Conservation (phyloP, 2,113 vertebrate genomes). For the Orcinus orca region DNA sequence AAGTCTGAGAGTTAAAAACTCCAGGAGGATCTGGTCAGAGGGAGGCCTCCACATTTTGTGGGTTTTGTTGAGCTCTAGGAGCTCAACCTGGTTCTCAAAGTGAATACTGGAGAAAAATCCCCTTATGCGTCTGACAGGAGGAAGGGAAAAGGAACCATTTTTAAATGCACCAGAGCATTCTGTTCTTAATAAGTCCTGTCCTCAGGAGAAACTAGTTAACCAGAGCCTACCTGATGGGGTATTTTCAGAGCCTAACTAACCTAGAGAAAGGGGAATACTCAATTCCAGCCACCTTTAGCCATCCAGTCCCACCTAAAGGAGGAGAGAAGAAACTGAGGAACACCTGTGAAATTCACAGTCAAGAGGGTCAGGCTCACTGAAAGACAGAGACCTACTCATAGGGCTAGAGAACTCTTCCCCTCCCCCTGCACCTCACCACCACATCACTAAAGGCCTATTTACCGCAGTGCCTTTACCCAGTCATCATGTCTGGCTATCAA, state of each 20-base stretch:
- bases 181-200: background rate
- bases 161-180: background rate
- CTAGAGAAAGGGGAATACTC: background rate
- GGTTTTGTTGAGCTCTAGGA: background rate
- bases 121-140: background rate
- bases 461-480: background rate
- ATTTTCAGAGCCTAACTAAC: background rate
- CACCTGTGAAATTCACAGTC: background rate
- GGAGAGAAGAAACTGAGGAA: background rate
- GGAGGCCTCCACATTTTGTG: background rate
- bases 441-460: background rate
- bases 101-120: background rate
- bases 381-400: background rate
- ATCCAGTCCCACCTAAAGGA: background rate
- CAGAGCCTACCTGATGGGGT: background rate
- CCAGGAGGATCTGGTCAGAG: background rate
- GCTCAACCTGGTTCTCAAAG: background rate
- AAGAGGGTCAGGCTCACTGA: background rate
- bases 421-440: background rate
- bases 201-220: background rate
- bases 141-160: background rate
- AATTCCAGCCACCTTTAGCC: background rate
- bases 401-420: rapidly evolving
- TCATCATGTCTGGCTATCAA: background rate
- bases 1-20: background rate